Conservation (phyloP, 2,113 vertebrate genomes). For the Salminus brasiliensis region DNA sequence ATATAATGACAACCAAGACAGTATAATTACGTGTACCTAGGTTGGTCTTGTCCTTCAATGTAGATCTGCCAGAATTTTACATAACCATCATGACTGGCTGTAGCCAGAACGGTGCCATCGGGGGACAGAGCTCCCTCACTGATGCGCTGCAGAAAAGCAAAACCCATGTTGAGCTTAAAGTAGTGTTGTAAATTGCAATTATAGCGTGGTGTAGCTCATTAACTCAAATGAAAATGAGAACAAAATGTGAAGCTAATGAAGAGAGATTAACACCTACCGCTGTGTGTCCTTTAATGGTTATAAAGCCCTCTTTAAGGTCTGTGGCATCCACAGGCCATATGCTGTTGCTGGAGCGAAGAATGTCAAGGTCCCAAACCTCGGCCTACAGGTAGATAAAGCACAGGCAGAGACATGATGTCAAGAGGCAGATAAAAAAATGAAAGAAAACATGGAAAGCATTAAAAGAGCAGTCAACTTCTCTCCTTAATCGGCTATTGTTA, state of each 20-base stretch:
- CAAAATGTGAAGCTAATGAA: background rate
- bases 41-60: conserved; percentile 92
- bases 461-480: too few relatives aligned
- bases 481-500: too few relatives aligned
- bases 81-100: conserved; percentile 95
- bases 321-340: conserved; percentile 86
- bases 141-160: conserved; percentile 77
- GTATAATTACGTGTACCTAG: conserved; percentile 77
- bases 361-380: conserved; percentile 96
- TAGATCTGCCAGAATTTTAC: conserved; percentile 99
- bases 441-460: background rate
- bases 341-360: conserved; percentile 83
- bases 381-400: conserved; percentile 76
- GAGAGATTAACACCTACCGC: conserved; percentile 73
- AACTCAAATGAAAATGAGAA: background rate
- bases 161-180: background rate
- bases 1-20: background rate
- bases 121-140: conserved; percentile 96
- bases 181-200: background rate
- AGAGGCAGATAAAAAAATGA: background rate
- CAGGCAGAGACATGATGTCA: background rate
- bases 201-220: background rate
- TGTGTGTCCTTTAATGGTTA: conserved; percentile 90
- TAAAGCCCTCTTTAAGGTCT: conserved; percentile 91
- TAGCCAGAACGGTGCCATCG: conserved; percentile 94